Evolutionary conservation across 2,888 invertebrate genomes (phyloP).

Genomic region (Microplitis deprimator): DNA sequence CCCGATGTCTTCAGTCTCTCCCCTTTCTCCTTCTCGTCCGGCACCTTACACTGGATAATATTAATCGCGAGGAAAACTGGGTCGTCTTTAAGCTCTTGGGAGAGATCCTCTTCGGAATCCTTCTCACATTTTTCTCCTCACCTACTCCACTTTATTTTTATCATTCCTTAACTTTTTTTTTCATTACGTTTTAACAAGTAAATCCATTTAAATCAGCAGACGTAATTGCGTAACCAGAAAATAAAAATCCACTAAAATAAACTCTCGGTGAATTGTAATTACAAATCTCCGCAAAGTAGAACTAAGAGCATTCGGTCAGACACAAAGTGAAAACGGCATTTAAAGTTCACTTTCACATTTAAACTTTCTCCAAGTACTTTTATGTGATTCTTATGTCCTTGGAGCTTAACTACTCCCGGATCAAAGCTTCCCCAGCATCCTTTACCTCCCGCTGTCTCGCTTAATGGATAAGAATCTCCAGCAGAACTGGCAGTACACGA

Average conservation of each 20-base stretch:
- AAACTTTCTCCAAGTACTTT: constrained; percentile 1
- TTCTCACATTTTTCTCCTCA: not conserved
- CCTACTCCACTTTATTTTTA: constrained; percentile 9
- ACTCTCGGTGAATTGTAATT: not conserved
- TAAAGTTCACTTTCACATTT: not conserved
- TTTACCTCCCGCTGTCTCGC: no score
- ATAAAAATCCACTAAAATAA: not conserved
- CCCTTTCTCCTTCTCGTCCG: not conserved
- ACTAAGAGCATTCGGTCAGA: constrained; percentile 15
- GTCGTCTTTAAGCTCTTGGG: constrained; percentile 11
- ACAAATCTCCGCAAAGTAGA: not conserved
- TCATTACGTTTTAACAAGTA: not conserved
- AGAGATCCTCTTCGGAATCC: not conserved
- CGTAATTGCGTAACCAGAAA: no score
- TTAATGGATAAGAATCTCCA: constrained; percentile 36
- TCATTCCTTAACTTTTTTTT: not conserved
- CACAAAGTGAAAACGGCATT: not conserved
- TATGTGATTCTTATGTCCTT: not conserved
- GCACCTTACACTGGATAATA: constrained; percentile 12
- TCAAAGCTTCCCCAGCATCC: no score
- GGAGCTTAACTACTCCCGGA: no score
- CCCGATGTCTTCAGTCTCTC: not conserved
- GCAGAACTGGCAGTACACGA: not conserved
- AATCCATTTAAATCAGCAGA: no score
- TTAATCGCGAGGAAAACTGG: constrained; percentile 29